phyloP scores from a whole-genome alignment of 92 coral and sea anemone species.

The Hydrozoanthus gracilis region DNA sequence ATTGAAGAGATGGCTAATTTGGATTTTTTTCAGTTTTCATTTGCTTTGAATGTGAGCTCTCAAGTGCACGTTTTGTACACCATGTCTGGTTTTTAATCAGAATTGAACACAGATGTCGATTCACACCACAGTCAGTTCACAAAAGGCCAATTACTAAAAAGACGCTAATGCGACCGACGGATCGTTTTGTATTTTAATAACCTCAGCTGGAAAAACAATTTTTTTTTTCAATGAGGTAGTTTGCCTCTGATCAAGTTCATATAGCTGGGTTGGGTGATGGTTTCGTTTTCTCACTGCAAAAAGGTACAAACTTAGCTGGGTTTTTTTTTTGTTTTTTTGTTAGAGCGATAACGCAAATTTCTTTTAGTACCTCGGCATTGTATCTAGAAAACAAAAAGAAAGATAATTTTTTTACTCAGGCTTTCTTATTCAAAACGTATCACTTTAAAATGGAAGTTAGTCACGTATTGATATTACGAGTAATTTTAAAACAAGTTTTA shows the following conservation, averaged over 20 bases:
- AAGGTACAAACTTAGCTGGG: neutral
- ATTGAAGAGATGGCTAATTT: neutral
- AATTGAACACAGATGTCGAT: constrained; percentile 30
- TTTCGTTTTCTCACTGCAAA: neutral
- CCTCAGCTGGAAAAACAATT: constrained; percentile 1
- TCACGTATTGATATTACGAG: constrained; percentile 21
- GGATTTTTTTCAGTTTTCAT: neutral
- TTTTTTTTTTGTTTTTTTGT: neutral
- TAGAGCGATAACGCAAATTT: neutral
- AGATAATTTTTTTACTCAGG: neutral
- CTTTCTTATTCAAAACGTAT: constrained; percentile 26
- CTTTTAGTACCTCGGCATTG: constrained; percentile 9
- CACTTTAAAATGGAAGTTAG: constrained; percentile 21
- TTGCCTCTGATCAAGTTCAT: neutral
- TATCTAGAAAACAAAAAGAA: constrained; percentile 5
- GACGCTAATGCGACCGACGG: neutral
- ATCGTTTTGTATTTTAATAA: neutral
- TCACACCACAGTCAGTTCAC: constrained; percentile 8
- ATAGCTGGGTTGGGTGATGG: neutral
- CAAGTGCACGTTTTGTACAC: neutral
- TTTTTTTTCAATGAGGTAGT: neutral
- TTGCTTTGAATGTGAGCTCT: neutral
- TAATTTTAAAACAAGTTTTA: neutral
- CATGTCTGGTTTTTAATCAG: neutral
- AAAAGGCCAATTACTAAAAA: neutral